Base-by-base conservation (phyloP, 2,113 vertebrate species). In the Triplophysa rosa region DNA sequence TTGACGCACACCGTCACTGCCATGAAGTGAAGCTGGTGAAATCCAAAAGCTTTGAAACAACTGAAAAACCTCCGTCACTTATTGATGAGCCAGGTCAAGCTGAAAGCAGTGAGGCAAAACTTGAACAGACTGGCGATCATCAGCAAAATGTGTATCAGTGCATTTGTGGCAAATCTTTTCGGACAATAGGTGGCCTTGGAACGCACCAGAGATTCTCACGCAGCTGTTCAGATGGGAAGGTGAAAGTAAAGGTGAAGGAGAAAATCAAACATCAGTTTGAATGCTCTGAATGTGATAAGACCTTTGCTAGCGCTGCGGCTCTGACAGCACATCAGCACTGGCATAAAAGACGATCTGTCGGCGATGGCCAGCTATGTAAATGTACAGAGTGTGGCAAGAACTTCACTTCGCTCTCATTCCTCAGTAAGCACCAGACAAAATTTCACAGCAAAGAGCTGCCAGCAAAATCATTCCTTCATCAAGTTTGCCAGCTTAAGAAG, bases 11-110 rank as follows among this genome's bases (percentile, higher is more conserved):
- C 73, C 91, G 90, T 3, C 92, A 91, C 2, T 92, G 91, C 78
- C 93, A 94, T n/a, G 91, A 94, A 75, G 89, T 88, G 66, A 93
- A 94, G n/a, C 85, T 94, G 71, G 66, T 94, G 0, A 94, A 93
- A 71, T 77, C 86, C 0, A 87, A 78, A 56, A 86, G 65, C 76
- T 85, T 75, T 68, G 84, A 71, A 58, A 82, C 82, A 1, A 16
- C 14, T 5, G 82, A 84, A 81, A 90, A 75, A 40, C 37, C 0
- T 24, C 4, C 26, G 1, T 3, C 64, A 2, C 12, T 37, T 8
- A 42, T 54, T 12, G 81, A 83, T 21, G 40, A 37, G 42, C 4
- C 47, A 52, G 64, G 42, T 76, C 78, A 80, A 78, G 62, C 40
- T 3, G 81, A 85, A 76, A 78, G 70, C 21, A 83, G 33, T 3